Percentiles rank a stretch among this genome's conserved stretches.
These are phyloP conservation scores for Spinus olivaceus DNA, from an alignment of 2,797 vertebrate genomes.

Conservation along the genomic window DNA sequence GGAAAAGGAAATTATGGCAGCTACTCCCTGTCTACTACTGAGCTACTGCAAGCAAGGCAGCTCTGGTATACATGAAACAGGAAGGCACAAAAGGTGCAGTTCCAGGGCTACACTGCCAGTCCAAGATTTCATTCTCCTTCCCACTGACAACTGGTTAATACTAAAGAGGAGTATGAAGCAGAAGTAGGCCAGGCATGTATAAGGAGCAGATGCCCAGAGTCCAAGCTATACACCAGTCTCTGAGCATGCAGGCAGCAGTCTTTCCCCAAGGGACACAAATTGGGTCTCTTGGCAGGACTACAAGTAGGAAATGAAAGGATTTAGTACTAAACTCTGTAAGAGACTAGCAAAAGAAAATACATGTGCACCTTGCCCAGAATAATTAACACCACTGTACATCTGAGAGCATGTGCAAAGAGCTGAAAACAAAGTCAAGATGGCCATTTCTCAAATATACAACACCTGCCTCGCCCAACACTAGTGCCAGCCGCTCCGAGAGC, in stretches of 20 bases:
- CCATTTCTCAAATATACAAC: neutral
- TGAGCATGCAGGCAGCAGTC: fast-evolving
- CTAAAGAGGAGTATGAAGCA: neutral
- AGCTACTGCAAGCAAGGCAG: neutral
- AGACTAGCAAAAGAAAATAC: neutral
- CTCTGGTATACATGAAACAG: neutral
- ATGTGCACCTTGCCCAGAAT: neutral
- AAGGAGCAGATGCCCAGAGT: neutral
- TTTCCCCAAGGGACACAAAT: neutral
- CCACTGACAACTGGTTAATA: neutral
- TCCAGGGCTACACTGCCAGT: neutral
- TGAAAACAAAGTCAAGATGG: neutral
- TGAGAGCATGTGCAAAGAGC: neutral
- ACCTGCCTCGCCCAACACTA: neutral
- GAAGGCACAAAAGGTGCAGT: neutral
- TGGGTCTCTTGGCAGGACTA: neutral
- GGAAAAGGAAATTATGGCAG: neutral
- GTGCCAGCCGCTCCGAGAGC: neutral
- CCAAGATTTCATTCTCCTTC: neutral
- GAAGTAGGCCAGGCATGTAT: neutral
- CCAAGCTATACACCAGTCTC: neutral
- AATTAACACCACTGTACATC: neutral
- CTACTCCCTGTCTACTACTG: neutral
- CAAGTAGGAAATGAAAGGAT: neutral
- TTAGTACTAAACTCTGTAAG: neutral